Evolutionary conservation across 2,888 invertebrate species (phyloP).

Genomic region (Nesidiocoris tenuis): DNA sequence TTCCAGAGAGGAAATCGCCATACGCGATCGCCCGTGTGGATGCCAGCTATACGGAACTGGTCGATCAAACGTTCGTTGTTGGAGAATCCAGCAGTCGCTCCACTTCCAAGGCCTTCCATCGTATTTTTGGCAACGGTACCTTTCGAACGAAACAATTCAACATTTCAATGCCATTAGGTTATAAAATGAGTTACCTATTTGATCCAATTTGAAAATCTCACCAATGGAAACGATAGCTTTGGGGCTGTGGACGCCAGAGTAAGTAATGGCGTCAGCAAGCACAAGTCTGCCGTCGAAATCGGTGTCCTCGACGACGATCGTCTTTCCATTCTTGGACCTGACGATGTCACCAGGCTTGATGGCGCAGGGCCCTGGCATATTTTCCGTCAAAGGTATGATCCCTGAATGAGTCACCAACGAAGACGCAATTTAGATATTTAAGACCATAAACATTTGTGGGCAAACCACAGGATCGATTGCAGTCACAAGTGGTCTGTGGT

Average conservation of each 20-base stretch:
- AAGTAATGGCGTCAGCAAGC: conserved; percentile 61
- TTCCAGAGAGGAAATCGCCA: conserved; percentile 74
- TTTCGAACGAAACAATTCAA: too few relatives aligned
- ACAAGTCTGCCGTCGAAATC: conserved; percentile 77
- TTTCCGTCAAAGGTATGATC: conserved; percentile 74
- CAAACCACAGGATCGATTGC: too few relatives aligned
- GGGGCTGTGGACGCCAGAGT: conserved; percentile 16
- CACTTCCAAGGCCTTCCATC: conserved; percentile 63
- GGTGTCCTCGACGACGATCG: conserved; percentile 71
- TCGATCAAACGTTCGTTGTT: conserved; percentile 71
- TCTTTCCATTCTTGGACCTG: conserved; percentile 71
- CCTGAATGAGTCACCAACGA: conserved; percentile 1
- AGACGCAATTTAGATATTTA: too few relatives aligned
- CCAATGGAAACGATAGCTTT: conserved; percentile 30
- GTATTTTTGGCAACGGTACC: conserved; percentile 59
- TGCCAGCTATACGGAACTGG: conserved; percentile 66
- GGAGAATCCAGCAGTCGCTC: conserved; percentile 72
- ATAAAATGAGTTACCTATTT: too few relatives aligned
- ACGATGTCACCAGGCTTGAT: conserved; percentile 78
- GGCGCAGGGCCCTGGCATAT: conserved; percentile 74
- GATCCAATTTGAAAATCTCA: too few relatives aligned
- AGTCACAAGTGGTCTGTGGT: too few relatives aligned
- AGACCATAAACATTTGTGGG: too few relatives aligned
- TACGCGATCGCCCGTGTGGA: conserved; percentile 73
- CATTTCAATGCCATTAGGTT: too few relatives aligned